Percentiles rank a stretch among this genome's conserved stretches.
Conservation (phyloP, 2,797 vertebrate species). For the Dendrocincla fuliginosa region DNA sequence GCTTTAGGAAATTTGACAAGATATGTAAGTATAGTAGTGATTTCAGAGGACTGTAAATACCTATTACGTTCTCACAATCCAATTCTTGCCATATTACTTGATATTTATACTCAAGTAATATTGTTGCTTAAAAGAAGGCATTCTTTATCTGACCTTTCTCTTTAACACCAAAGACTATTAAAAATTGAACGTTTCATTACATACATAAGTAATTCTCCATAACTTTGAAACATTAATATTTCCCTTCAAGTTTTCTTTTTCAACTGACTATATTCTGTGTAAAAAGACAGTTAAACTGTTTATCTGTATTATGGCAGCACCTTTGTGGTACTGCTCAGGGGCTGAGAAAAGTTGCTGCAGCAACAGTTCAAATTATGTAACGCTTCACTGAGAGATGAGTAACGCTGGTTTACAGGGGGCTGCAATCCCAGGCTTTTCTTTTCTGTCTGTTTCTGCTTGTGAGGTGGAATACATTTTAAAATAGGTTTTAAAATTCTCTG, state of each 20-base stretch:
- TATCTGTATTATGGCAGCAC: not conserved
- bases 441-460: not conserved
- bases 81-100: not conserved
- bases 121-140: not conserved
- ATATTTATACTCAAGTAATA: not conserved
- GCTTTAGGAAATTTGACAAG: not conserved
- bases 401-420: not conserved
- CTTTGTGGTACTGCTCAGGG: not conserved
- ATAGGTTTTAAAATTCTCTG: not conserved
- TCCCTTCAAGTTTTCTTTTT: not conserved
- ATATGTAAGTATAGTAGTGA: not conserved
- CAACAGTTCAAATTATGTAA: not conserved
- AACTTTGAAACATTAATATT: not conserved
- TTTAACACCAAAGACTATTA: not conserved
- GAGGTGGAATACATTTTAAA: not conserved
- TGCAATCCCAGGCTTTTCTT: not conserved
- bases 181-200: not conserved
- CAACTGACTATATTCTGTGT: not conserved
- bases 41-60: not conserved
- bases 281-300: not conserved
- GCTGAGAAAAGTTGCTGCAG: constrained; percentile 36
- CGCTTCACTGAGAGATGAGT: not conserved
- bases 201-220: not conserved
- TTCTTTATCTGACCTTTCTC: not conserved
- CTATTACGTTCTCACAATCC: not conserved